Evolutionary conservation across 2,797 vertebrate species (phyloP), one percentile per base, ranked within the genome.

Genomic region (Erethizon dorsatum): DNA sequence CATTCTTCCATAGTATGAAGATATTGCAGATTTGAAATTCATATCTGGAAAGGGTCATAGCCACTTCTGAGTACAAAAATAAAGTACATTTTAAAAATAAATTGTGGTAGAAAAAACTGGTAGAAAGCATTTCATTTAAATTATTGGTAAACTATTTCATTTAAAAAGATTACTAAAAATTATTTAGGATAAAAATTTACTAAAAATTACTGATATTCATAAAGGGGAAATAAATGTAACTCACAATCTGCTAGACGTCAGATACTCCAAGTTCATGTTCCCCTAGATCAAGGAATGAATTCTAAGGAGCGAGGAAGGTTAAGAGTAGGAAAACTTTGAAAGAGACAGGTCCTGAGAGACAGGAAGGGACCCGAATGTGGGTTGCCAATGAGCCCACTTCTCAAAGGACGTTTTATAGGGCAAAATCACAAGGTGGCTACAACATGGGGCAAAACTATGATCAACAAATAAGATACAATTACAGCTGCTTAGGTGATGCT

Each of bases 1-100:
- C 3, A 89, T 94, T 83, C 3, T n/a, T 94, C 5, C 0, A 85
- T 12, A 71, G 10, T 77, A 90, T 41, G 33, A 95, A 88, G 14
- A 78, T 63, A 37, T n/a, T 65, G 77, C 18, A 80, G 13, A 94
- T 54, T 95, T 95, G 31, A 59, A 84, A 57, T 91, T 96, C 12
- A 33, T 89, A 47, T 78, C 28, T 92, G 4, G 5, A 26, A 92
- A 85, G n/a, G 41, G 1, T 54, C 82, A 88, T 67, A 84, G 22
- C 37, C 37, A 90, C 73, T 96, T 96, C 28, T 92, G 20, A 95
- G 8, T 45, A 65, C 37, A 83, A 94, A 92, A 95, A 73, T 88
- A 52, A 78, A 17, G 11, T 28, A 18, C 4, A 22, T 75, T 69
- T 91, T 59, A 75, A 14, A 84, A 67, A 85, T 77, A 33, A 6